These are phyloP conservation scores for Furcifer pardalis DNA, from an alignment of 2,797 vertebrate genomes.

Conservation along the genomic window DNA sequence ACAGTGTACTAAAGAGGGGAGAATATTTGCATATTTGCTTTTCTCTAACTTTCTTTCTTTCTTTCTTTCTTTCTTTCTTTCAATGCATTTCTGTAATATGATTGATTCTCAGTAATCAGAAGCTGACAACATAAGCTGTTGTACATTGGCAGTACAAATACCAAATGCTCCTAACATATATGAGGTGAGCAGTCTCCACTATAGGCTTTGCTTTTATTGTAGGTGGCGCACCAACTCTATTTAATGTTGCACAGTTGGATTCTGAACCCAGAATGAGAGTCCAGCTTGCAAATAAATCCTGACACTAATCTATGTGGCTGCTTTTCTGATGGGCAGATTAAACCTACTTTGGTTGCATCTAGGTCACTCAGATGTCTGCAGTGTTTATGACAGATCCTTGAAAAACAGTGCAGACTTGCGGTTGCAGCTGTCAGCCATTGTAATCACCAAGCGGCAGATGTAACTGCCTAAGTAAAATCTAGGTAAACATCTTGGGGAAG, in stretches of 20 bases:
- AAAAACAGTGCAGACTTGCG: background rate
- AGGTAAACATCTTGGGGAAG: background rate
- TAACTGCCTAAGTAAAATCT: conserved; percentile 6
- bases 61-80: too few species aligned
- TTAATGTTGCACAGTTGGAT: background rate
- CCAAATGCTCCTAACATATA: background rate
- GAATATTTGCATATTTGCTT: too few species aligned
- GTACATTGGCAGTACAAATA: too few species aligned
- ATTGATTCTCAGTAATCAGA: too few species aligned
- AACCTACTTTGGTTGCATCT: background rate
- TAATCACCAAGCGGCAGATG: background rate
- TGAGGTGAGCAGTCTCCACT: background rate
- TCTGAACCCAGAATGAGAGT: background rate
- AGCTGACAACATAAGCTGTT: too few species aligned
- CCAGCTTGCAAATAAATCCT: conserved; percentile 1
- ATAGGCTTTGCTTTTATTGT: background rate
- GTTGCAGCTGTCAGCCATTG: background rate
- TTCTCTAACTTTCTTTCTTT: too few species aligned
- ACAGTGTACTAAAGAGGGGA: too few species aligned
- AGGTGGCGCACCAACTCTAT: background rate
- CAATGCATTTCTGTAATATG: too few species aligned
- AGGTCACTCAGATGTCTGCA: background rate
- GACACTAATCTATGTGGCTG: background rate
- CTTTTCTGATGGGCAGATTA: conserved; percentile 2
- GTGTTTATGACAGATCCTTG: background rate